These are phyloP conservation scores for Spialia ferax DNA, from an alignment of 2,888 invertebrate species.

Conservation along the genomic window DNA sequence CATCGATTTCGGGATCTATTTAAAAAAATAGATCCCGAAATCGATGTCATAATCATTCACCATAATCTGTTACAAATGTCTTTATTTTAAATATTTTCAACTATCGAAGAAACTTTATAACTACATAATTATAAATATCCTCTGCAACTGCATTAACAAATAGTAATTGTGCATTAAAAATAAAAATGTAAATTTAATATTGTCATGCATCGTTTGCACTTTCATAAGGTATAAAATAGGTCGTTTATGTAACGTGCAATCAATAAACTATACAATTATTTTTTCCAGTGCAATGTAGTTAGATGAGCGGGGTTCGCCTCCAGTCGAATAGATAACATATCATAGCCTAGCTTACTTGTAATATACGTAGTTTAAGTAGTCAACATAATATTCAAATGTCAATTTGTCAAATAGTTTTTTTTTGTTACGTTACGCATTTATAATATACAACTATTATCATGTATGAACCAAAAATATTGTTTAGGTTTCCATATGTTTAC, in stretches of 20 bases:
- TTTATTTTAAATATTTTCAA: background rate
- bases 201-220: background rate
- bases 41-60: no score
- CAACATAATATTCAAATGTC: constrained; percentile 39
- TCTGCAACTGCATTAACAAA: background rate
- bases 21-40: no score
- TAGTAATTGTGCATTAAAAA: background rate
- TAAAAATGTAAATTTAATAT: background rate
- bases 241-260: constrained; percentile 16
- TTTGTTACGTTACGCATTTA: constrained; percentile 8
- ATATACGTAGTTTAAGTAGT: constrained; percentile 41
- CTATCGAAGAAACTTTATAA: no score
- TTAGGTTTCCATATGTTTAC: no score
- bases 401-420: constrained; percentile 38
- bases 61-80: no score
- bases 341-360: constrained; percentile 56
- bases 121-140: no score
- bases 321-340: constrained; percentile 76
- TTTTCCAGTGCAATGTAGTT: constrained; percentile 53
- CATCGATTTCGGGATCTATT: no score
- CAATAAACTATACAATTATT: background rate
- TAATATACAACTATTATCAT: background rate
- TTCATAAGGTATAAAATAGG: background rate
- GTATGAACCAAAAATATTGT: background rate
- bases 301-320: constrained; percentile 43